Conservation (phyloP, 2,797 vertebrate species). For the Acanthurus leucopareius region DNA sequence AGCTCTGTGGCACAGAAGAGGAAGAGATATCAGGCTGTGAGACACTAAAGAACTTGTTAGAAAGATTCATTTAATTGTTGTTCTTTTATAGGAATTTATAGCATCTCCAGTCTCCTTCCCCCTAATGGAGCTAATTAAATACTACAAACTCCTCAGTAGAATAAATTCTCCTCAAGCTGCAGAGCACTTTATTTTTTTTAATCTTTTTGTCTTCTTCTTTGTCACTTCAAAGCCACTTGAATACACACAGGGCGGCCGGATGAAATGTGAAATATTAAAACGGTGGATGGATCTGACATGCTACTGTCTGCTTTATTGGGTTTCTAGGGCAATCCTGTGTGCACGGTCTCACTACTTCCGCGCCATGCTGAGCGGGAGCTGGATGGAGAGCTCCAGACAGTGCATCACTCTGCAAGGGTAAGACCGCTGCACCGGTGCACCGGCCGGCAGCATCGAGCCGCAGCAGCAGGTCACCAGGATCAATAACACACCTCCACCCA, state of each 20-base stretch:
- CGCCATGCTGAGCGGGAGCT: conserved; percentile 95
- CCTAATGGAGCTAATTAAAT: conserved; percentile 13
- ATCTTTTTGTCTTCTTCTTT: conserved; percentile 16
- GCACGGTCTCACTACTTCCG: conserved; percentile 96
- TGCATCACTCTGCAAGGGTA: conserved; percentile 95
- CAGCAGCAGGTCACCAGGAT: conserved; percentile 18
- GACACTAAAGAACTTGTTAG: background rate
- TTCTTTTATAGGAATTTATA: too few species aligned
- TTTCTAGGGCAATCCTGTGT: conserved; percentile 93
- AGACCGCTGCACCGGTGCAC: conserved; percentile 63
- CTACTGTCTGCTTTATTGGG: conserved; percentile 51
- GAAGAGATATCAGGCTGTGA: background rate
- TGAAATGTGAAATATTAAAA: conserved; percentile 63
- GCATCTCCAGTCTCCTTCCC: background rate
- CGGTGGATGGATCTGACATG: conserved; percentile 45
- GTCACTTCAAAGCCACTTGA: conserved; percentile 34
- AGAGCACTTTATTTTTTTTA: conserved; percentile 1
- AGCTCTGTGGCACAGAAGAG: background rate
- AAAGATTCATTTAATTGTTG: too few species aligned
- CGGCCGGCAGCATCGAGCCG: too few species aligned
- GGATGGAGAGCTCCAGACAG: conserved; percentile 95
- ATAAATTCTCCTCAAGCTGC: conserved; percentile 17
- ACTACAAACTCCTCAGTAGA: background rate
- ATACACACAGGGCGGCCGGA: conserved; percentile 13
- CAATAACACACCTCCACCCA: conserved; percentile 32